Base-by-base conservation (phyloP, 2,113 vertebrate species). In the Uropsilus gracilis region DNA sequence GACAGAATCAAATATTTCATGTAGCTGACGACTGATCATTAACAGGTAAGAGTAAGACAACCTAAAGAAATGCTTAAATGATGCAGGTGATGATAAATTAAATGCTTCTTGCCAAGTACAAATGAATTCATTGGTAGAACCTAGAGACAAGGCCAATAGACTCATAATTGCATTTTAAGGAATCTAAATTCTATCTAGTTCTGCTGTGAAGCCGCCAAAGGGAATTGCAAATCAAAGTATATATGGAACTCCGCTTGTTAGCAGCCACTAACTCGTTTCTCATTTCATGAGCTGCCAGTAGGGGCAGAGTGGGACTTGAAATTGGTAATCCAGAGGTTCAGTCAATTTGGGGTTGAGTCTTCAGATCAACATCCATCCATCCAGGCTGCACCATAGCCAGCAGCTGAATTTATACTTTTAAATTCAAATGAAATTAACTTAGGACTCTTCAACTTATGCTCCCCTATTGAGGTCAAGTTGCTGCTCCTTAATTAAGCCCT, bases 1-100 rank as follows among this genome's bases (percentile, higher is more conserved):
- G 63, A 8, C 39, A 63, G 1, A 76, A 16, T n/a, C 78, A 20
- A 76, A 37, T 37, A 8, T 8, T 71, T 46, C 13, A 34, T 88
- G 80, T 95, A 93, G 76, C 14, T 93, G 42, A 97, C 82, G 37
- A 34, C 32, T 86, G 71, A 94, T 92, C 85, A 16, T 78, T 64
- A 94, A 95, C 90, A 96, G 39, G 11, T 30, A 24, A 76, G 3
- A 13, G 0, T 1, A 30, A 96, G 10, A 85, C 75, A 10, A 94
- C 90, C 85, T 89, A 63, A 89, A 72, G 71, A 80, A 57, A 83
- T 5, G 4, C 0, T 9, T 59, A 89, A 37, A 80, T 89, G 68
- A 89, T 16, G 17, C 17, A 50, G 75, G 42, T 57, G 59, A 89
- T 94, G 37, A 95, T 87, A 93, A 76, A 94, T 85, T 34, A 22